phyloP scores from a whole-genome alignment of 1,140 invertebrate species.

The Cherax quadricarinatus region DNA sequence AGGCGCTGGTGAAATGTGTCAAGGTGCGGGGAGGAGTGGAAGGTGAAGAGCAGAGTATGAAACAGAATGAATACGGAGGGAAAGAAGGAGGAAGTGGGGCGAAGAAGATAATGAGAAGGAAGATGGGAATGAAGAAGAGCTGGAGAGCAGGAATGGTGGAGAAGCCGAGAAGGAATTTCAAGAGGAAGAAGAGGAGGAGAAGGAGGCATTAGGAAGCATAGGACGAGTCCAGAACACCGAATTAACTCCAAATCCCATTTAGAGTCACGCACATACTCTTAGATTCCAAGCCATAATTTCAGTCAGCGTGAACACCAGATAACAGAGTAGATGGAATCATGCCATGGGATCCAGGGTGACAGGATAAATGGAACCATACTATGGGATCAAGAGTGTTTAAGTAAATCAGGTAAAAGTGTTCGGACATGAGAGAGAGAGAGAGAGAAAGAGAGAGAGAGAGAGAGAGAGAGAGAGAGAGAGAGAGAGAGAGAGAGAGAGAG shows the following conservation, averaged over 20 bases:
- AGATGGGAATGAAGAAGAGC: not conserved
- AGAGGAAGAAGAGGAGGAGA: not conserved
- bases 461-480: no score
- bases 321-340: no score
- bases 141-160: not conserved
- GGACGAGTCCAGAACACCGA: not conserved
- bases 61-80: not conserved
- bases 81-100: not conserved
- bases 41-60: not conserved
- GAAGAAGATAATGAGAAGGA: not conserved
- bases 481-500: not conserved
- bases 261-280: no score
- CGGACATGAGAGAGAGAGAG: not conserved
- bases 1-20: not conserved
- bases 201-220: not conserved
- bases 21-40: not conserved
- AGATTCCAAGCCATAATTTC: no score
- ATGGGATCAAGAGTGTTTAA: no score
- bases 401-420: no score
- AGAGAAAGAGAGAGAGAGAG: no score
- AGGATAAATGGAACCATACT: no score
- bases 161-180: not conserved
- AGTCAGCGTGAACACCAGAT: no score
- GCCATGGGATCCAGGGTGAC: no score
- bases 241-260: not conserved